A percentile compares a stretch with the other conserved stretches of the same genome.
Evolutionary conservation across 1,140 invertebrate species (phyloP).

Genomic region (Rhynchophorus ferrugineus): DNA sequence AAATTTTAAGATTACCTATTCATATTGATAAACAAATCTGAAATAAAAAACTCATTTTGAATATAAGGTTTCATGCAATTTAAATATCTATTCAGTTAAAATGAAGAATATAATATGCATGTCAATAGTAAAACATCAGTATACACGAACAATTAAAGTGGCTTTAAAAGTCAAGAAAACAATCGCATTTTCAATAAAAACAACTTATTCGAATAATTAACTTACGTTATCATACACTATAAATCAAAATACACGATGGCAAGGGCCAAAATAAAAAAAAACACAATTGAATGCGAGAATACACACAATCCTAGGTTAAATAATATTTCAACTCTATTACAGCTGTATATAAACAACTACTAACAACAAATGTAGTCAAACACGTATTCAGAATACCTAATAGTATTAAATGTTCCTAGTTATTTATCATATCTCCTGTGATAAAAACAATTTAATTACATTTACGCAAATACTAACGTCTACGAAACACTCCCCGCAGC

Average conservation of each 20-base stretch:
- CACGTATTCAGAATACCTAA: not conserved
- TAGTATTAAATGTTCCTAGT: not conserved
- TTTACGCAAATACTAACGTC: constrained; percentile 19
- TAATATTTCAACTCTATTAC: too few relatives aligned
- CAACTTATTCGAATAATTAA: not conserved
- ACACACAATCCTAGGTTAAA: not conserved
- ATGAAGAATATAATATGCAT: too few relatives aligned
- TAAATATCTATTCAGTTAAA: too few relatives aligned
- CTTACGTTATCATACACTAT: not conserved
- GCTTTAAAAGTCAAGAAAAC: too few relatives aligned
- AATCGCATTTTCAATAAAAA: not conserved
- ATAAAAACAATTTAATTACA: constrained; percentile 19
- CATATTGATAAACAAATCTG: too few relatives aligned
- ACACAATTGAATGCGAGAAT: not conserved
- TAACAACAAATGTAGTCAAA: not conserved
- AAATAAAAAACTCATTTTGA: too few relatives aligned
- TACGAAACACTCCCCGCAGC: constrained; percentile 11
- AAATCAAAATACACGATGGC: not conserved
- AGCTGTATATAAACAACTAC: not conserved
- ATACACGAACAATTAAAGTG: too few relatives aligned
- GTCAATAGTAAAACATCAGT: too few relatives aligned
- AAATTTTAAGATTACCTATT: not conserved
- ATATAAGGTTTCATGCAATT: too few relatives aligned
- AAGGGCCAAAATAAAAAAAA: not conserved
- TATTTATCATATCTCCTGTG: constrained; percentile 10